These are phyloP conservation scores for Trileptium ribeirensis DNA, from an alignment of 2,888 invertebrate genomes.

Conservation along the genomic window DNA sequence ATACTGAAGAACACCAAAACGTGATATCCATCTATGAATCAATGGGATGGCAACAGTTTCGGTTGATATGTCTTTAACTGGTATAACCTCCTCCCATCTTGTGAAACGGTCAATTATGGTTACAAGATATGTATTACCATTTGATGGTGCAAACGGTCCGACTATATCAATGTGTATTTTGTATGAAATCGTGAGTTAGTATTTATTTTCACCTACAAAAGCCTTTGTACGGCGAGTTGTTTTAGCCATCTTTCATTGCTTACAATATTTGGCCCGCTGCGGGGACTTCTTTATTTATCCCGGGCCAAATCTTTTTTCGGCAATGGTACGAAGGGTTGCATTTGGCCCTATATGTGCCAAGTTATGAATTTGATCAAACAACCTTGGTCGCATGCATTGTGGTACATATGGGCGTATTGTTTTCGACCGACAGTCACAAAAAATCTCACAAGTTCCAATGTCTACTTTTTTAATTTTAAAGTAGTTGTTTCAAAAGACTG, in stretches of 20 bases:
- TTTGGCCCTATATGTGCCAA: no score
- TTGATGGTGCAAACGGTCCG: neutral
- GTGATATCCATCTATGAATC: neutral
- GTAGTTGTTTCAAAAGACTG: neutral
- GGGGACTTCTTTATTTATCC: neutral
- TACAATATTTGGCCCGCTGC: neutral
- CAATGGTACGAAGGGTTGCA: no score
- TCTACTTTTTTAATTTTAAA: neutral
- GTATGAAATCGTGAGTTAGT: conserved; percentile 8
- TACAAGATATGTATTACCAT: neutral
- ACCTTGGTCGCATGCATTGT: no score
- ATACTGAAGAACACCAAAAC: neutral
- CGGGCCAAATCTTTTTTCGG: no score
- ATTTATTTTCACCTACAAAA: neutral
- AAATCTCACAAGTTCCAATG: no score
- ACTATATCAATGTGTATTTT: conserved; percentile 14
- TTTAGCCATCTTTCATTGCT: neutral
- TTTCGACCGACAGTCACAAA: no score
- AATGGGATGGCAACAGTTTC: neutral
- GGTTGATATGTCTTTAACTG: neutral
- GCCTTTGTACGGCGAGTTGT: neutral
- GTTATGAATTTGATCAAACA: no score
- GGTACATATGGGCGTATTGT: no score
- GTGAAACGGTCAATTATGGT: neutral
- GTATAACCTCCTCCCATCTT: neutral